Evolutionary conservation across 2,113 vertebrate genomes (phyloP).

Genomic region (Peucedramus taeniatus): DNA sequence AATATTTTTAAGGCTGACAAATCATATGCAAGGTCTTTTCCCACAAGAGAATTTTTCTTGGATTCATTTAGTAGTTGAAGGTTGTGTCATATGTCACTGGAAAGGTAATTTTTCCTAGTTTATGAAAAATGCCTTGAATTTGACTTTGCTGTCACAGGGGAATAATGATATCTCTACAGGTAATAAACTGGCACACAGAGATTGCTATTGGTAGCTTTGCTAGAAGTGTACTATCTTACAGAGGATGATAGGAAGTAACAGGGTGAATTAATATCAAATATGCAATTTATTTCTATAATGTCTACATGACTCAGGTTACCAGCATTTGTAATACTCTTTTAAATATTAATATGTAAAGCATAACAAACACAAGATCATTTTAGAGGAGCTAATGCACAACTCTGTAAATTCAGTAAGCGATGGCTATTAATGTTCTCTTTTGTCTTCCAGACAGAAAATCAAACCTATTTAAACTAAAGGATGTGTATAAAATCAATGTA

Average conservation of each 20-base stretch:
- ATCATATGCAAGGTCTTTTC: conserved; percentile 40
- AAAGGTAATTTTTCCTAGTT: conserved; percentile 67
- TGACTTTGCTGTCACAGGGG: conserved; percentile 61
- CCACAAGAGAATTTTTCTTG: conserved; percentile 48
- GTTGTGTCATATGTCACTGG: conserved; percentile 47
- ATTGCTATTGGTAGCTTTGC: conserved; percentile 55
- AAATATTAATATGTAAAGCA: conserved; percentile 32
- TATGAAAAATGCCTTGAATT: conserved; percentile 57
- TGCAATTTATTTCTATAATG: conserved; percentile 38
- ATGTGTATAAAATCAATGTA: conserved; percentile 70
- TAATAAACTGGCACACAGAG: conserved; percentile 50
- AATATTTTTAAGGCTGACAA: conserved; percentile 40
- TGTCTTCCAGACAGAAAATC: conserved; percentile 75
- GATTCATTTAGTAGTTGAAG: conserved; percentile 53
- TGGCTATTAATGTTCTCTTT: conserved; percentile 69
- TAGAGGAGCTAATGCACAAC: conserved; percentile 54
- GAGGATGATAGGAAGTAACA: conserved; percentile 15
- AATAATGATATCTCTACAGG: conserved; percentile 53
- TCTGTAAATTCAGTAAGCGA: conserved; percentile 65
- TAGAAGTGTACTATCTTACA: conserved; percentile 19
- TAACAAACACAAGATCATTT: conserved; percentile 56
- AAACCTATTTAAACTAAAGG: conserved; percentile 75
- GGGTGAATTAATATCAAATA: conserved; percentile 43
- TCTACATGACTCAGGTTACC: not conserved
- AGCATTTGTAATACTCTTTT: conserved; percentile 32